Conservation (phyloP, 2,113 vertebrate species). For the Myodes glareolus region DNA sequence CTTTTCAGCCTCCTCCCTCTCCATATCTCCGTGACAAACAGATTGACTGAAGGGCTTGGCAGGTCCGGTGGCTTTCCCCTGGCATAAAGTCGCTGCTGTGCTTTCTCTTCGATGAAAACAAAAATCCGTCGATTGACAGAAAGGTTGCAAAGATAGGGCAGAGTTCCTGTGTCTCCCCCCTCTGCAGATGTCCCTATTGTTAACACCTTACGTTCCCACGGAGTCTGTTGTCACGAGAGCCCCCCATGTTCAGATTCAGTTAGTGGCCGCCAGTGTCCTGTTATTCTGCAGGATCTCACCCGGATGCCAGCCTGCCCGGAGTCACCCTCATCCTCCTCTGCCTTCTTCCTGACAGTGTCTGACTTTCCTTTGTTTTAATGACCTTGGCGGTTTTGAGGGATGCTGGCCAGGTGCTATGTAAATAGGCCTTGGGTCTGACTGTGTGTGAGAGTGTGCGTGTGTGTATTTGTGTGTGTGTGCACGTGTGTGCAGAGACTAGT, state of each 20-base stretch:
- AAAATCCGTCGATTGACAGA: neutral
- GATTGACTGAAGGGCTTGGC: neutral
- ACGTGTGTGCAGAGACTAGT: neutral
- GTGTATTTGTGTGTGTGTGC: neutral
- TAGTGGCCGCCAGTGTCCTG: neutral
- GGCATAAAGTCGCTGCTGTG: neutral
- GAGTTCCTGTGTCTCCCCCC: neutral
- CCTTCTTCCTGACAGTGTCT: neutral
- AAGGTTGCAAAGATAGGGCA: neutral
- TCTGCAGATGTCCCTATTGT: neutral
- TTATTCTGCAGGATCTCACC: neutral
- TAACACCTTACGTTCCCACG: neutral
- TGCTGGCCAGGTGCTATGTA: neutral
- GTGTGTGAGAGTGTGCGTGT: neutral
- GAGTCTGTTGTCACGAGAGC: neutral
- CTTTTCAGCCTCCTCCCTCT: neutral
- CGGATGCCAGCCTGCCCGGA: neutral
- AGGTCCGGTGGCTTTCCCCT: conserved; percentile 18
- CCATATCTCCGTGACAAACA: neutral
- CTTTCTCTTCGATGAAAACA: neutral
- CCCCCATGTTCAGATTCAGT: neutral
- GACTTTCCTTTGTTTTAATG: neutral
- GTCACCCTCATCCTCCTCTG: neutral
- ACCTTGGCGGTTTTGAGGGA: neutral
- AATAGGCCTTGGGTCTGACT: neutral